Percentiles rank a stretch among this genome's conserved stretches.
phyloP scores from a whole-genome alignment of 2,113 vertebrate genomes.

The Romanogobio albipinnatus region DNA sequence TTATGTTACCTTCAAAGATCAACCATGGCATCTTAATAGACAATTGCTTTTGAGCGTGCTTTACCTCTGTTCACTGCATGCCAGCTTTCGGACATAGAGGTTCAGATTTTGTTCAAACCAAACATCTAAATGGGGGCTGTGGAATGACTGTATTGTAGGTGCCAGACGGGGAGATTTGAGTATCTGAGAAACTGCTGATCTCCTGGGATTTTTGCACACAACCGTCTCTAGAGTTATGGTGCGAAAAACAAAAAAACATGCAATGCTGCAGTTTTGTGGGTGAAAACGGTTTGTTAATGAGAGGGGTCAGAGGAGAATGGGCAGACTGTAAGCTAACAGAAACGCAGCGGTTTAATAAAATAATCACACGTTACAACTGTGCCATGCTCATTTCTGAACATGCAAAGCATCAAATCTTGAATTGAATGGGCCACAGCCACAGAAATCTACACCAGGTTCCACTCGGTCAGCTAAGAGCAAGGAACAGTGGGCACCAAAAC shows the following conservation, averaged over 20 bases:
- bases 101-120: not conserved
- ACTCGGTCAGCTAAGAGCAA: not conserved
- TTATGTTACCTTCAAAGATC: not conserved
- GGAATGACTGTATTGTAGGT: not conserved
- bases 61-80: not conserved
- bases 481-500: not conserved
- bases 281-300: not conserved
- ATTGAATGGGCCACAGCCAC: not conserved
- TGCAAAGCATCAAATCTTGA: not conserved
- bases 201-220: conserved; percentile 10
- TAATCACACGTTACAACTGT: conserved; percentile 2
- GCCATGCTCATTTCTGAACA: not conserved
- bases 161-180: not conserved
- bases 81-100: not conserved
- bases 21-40: not conserved
- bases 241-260: conserved; percentile 20
- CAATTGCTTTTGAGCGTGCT: not conserved
- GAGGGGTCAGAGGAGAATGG: conserved; percentile 24
- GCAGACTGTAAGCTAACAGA: conserved; percentile 29
- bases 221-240: conserved; percentile 4
- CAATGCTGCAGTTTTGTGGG: conserved; percentile 11
- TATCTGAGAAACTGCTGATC: conserved; percentile 13
- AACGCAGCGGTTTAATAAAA: not conserved
- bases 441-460: not conserved
- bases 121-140: not conserved